A percentile compares a stretch with the other conserved stretches of the same genome.
Evolutionary conservation across 2,797 vertebrate species (phyloP).

Genomic region (Cynopterus sphinx): DNA sequence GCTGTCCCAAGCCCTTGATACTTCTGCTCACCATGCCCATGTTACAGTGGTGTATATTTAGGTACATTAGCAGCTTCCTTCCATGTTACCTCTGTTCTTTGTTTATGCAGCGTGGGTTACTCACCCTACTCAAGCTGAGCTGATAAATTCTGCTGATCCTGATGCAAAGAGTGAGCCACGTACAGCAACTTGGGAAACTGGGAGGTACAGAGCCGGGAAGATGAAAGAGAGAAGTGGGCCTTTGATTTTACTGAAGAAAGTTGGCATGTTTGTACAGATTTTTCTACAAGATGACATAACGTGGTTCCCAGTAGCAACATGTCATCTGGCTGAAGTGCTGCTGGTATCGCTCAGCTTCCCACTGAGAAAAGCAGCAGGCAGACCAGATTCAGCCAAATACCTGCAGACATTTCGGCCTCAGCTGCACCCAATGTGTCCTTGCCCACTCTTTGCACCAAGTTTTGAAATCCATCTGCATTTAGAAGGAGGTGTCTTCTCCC

Average conservation of each 20-base stretch:
- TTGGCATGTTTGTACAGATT: constrained; percentile 69
- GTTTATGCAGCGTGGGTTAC: constrained; percentile 54
- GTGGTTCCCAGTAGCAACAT: constrained; percentile 58
- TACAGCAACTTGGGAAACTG: constrained; percentile 40
- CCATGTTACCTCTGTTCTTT: not conserved
- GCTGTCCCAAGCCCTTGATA: not conserved
- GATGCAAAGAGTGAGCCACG: constrained; percentile 16
- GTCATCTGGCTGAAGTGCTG: constrained; percentile 54
- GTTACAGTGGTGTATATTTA: not conserved
- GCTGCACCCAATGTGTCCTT: not conserved
- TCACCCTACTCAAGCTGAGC: not conserved
- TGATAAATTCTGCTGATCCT: constrained; percentile 66
- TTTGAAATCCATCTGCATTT: not conserved
- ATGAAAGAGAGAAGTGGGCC: constrained; percentile 73
- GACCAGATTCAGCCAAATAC: constrained; percentile 30
- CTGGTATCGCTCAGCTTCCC: not conserved
- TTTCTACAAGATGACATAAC: constrained; percentile 67
- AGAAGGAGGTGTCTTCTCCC: constrained; percentile 4
- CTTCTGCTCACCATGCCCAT: not conserved
- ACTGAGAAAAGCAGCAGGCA: not conserved
- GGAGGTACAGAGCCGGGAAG: constrained; percentile 8
- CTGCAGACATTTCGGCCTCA: constrained; percentile 9
- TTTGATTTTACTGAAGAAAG: constrained; percentile 72
- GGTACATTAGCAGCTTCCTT: not conserved
- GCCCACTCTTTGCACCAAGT: not conserved